Evolutionary conservation across 2,888 invertebrate species (phyloP).

Genomic region (Scaptomyza reducta): DNA sequence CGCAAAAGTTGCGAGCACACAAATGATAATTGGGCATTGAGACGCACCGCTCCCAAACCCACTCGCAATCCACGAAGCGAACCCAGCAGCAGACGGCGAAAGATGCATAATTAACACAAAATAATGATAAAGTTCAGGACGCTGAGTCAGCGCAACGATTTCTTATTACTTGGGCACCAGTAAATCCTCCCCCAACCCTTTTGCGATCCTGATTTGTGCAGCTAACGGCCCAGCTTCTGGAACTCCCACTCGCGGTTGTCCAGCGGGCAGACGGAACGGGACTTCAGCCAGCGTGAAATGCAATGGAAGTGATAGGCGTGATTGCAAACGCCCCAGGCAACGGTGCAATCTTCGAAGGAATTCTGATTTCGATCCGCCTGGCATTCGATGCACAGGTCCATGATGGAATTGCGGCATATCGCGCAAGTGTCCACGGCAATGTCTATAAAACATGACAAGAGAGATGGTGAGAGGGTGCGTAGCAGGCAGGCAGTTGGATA

Average conservation of each 20-base stretch:
- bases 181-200: not conserved
- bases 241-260: slow-evolving; percentile 99
- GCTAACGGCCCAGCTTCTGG: slow-evolving; percentile 92
- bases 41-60: slow-evolving; percentile 32
- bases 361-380: slow-evolving; percentile 87
- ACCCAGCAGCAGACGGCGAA: slow-evolving; percentile 45
- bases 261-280: slow-evolving; percentile 98
- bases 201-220: not conserved
- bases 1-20: slow-evolving; percentile 67
- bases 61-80: not conserved
- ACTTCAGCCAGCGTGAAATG: slow-evolving; percentile 99
- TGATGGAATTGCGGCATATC: slow-evolving; percentile 57
- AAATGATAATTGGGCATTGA: slow-evolving; percentile 79
- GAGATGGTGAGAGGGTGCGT: not conserved
- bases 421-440: slow-evolving; percentile 83
- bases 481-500: not conserved
- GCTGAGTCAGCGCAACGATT: slow-evolving; percentile 62
- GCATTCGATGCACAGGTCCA: slow-evolving; percentile 59
- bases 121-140: slow-evolving; percentile 75
- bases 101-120: slow-evolving; percentile 78
- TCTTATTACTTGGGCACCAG: slow-evolving; percentile 39
- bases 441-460: slow-evolving; percentile 84
- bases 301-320: slow-evolving; percentile 99
- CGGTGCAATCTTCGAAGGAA: slow-evolving; percentile 99
- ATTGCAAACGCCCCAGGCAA: slow-evolving; percentile 99